Base-by-base conservation (phyloP, 2,888 invertebrate genomes). In the Malachius bipustulatus region DNA sequence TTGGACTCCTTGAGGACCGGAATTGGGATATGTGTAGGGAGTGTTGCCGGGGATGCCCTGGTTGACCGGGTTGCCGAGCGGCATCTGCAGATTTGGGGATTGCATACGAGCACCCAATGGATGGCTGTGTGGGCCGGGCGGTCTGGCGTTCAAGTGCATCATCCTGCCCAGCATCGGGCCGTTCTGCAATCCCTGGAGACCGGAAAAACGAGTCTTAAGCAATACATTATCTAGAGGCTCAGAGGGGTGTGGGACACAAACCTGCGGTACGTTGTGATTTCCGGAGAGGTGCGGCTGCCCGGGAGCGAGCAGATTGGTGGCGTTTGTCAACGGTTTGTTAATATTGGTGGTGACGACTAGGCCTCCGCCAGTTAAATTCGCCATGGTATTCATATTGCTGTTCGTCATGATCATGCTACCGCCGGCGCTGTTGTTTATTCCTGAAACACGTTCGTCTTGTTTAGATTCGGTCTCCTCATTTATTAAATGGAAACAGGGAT, bases 351-450 rank as follows among this genome's bases (percentile, higher is more conserved):
- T 84, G 47, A 70, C 68, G 19, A 81, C 78, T 31, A 83, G 76
- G 50, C 77, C 67, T 33, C 81, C 78, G 34, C 80, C 78, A 47
- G 77, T 76, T 72, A 82, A 80, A 42, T 71, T 69, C 45, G 67
- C 71, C 52, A 78, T 75, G 40, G 73, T 73, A 45, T 71, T 71
- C 69, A 76, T 74, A 52, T 67, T 75, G 53, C 70, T 75, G 54
- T 82, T 84, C 14, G 83, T 82, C 70, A 85, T 82, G 49, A 84
- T 82, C 77, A 85, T 81, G 53, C 79, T 80, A 30, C 70, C 67
- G 24, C 54, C 61, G 46, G 71, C 73, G 51, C 69, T 72, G 52
- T 76, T 77, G 51, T 76, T 78, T 72, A 79, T 79, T 46, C 76
- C 79, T 68, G 63, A 41, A 19, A 19, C 6, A 19, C 24, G n/a